Conservation (phyloP, 2,888 invertebrate species). For the Disparrhopalites patrizii region DNA sequence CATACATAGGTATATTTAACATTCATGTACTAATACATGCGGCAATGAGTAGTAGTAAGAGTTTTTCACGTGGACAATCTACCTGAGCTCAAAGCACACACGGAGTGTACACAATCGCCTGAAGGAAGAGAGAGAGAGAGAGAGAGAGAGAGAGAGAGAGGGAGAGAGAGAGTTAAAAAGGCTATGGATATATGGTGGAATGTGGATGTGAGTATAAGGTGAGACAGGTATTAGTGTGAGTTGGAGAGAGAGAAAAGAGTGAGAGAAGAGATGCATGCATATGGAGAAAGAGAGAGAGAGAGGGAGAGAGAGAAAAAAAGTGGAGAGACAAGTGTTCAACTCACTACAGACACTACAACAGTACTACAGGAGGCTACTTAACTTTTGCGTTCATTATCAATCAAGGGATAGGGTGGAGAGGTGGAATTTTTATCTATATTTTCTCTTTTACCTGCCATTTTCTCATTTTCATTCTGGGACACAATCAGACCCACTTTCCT, state of each 20-base stretch:
- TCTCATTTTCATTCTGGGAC: conserved; percentile 34
- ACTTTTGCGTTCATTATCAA: conserved; percentile 21
- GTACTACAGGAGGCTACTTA: conserved; percentile 14
- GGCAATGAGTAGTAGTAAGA: neutral
- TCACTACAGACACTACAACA: neutral
- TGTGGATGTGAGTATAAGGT: neutral
- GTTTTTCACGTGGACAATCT: conserved; percentile 21
- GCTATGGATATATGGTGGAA: neutral
- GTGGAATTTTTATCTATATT: conserved; percentile 31
- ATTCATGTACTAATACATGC: neutral
- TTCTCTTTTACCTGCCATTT: conserved; percentile 33
- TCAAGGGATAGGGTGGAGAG: conserved; percentile 28
- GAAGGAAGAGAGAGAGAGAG: conserved; percentile 7
- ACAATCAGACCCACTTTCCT: conserved; percentile 31
- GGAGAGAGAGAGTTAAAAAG: neutral
- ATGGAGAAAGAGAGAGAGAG: neutral
- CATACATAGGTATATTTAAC: neutral
- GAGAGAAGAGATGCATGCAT: neutral
- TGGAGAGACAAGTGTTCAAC: conserved; percentile 4
- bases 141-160: neutral
- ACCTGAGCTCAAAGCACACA: conserved; percentile 3
- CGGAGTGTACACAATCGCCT: conserved; percentile 5
- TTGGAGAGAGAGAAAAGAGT: neutral
- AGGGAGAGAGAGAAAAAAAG: neutral
- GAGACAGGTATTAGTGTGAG: neutral